These are phyloP conservation scores for Rattus rattus DNA, from an alignment of 2,113 vertebrate genomes.

Conservation along the genomic window DNA sequence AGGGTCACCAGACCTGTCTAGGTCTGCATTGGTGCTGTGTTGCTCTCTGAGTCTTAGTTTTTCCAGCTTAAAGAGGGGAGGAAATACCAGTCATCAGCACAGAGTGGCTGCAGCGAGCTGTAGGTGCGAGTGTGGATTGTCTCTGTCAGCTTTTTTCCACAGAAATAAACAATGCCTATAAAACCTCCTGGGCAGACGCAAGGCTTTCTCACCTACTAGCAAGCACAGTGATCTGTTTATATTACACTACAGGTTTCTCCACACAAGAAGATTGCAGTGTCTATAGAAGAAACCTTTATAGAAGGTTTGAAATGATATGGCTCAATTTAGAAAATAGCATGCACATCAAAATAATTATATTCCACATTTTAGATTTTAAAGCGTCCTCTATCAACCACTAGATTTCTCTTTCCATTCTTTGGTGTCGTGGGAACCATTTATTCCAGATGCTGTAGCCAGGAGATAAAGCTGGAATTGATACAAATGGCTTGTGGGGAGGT, in stretches of 20 bases:
- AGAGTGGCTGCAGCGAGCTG: background rate
- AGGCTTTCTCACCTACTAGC: background rate
- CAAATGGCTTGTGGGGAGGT: too few relatives aligned
- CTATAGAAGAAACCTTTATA: background rate
- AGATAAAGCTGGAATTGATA: background rate
- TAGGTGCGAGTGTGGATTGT: background rate
- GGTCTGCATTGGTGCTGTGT: background rate
- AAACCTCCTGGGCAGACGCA: background rate
- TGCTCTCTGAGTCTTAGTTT: constrained; percentile 27
- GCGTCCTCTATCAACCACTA: background rate
- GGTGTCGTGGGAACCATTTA: background rate
- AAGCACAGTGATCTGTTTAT: background rate
- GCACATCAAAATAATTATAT: background rate
- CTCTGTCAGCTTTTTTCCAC: background rate
- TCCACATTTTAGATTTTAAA: constrained; percentile 27
- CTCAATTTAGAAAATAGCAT: background rate
- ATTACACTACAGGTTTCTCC: background rate
- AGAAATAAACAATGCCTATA: background rate
- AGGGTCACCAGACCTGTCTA: background rate
- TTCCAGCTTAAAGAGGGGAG: background rate
- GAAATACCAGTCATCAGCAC: constrained; percentile 6
- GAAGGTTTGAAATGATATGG: background rate
- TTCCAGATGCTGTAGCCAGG: background rate
- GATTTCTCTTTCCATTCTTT: background rate
- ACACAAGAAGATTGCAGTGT: background rate